Base-by-base conservation (phyloP, 2,797 vertebrate species). In the Gymnothorax reevesii region DNA sequence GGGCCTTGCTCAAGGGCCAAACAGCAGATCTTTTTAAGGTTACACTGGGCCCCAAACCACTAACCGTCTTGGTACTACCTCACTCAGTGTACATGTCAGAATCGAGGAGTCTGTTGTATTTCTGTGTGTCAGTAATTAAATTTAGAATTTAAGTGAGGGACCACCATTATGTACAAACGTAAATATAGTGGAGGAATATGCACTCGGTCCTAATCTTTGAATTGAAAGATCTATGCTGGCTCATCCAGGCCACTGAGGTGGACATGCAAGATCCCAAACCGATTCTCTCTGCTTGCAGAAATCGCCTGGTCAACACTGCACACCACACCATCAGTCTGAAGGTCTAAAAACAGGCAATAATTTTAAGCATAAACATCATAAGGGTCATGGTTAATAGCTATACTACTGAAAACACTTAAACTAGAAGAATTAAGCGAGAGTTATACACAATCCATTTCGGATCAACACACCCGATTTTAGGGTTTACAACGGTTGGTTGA, bases 181-280 rank as follows among this genome's bases (percentile, higher is more conserved):
- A 22, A 55, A 22, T 6, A 55, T 20, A 54, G 27, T 4, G 33
- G 49, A 52, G 77, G 49, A n/a, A n/a, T 4, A 66, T 22, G 9
- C 22, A 7, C 85, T 54, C 88, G 52, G 91, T 98, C 98, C 98
- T 99, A 98, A 89, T 98, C 97, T 91, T 96, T 97, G 33, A 97
- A 96, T 80, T 99, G 98, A 85, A 99, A 98, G 89, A 99, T 97
- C 87, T 99, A 97, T 0, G 96, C 96, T 89, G 99, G 94, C 92
- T 99, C 99, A 92, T 98, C 98, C 95, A 99, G 96, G 86, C 99
- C 98, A 0, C 97, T 97, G 0, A 98, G 98, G 93, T 99, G 99
- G 91, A 99, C 99, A 91, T 99, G 98, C 89, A 99, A 96, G 89
- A 99, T 97, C 94, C 99, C 99, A 92, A 99, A 99, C 80, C 99